Base-by-base conservation (phyloP, 2,888 invertebrate species). In the Zonitis immaculata region DNA sequence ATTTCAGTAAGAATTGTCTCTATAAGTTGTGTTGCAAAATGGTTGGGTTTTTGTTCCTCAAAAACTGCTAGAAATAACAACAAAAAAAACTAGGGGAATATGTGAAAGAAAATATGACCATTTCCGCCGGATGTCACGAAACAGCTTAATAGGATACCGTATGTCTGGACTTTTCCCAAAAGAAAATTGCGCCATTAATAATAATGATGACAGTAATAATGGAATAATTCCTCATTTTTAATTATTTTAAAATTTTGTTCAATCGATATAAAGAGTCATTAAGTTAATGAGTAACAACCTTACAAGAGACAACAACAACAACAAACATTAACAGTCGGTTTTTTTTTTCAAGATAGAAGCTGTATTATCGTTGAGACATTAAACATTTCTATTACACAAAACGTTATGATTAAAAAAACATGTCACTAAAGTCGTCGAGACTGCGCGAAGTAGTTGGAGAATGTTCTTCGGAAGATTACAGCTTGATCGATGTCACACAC, bases 101-200 rank as follows among this genome's bases (percentile, higher is more conserved):
- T 63, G 62, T 61, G 61, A 59, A 11, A 20, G 55, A 57, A 64
- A 65, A 64, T 64, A 63, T 63, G 59, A 61, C 58, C 57, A 63
- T 64, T 64, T 66, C 64, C 63, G 60, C 55, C 60, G 63, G 62
- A 66, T 62, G 61, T 60, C 60, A 62, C 61, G 59, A 56, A 58
- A 56, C 56, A 60, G 56, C 54, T 56, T 63, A 62, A 66, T 63
- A 57, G 62, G 59, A 54, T 50, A 50, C 49, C 61, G 49, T 45
- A 52, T 60, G 55, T 44, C 26, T 26, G 8, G 26, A 5, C 6
- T n/a, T n/a, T 26, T 26, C 26, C 1, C 6, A 1, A 26, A 26
- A 26, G 26, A 26, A 26, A 26, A 26, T 14, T n/a, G 7, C 3
- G 1, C 2, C 1, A 7, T 6, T 2, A 32, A 32, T 32, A 14